Evolutionary conservation across 1,140 invertebrate species (phyloP).

Genomic region (Campoletis sonorensis): DNA sequence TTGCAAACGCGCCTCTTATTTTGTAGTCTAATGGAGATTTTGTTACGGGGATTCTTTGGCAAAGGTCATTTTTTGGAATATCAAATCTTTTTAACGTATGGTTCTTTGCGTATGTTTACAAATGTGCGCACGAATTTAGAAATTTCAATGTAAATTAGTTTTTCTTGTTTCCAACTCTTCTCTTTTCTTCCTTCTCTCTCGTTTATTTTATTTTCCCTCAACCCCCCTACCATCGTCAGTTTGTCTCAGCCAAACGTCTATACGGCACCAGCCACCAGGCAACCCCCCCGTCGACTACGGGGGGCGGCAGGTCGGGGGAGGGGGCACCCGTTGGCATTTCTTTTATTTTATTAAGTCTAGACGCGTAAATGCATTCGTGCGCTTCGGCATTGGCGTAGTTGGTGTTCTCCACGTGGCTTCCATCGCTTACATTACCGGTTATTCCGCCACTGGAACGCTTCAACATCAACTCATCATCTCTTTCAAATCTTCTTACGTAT

Average conservation of each 20-base stretch:
- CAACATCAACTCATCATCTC: conserved; percentile 19
- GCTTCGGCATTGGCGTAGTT: conserved; percentile 70
- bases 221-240: conserved; percentile 16
- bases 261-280: conserved; percentile 11
- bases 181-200: conserved; percentile 1
- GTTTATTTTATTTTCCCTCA: conserved; percentile 27
- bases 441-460: conserved; percentile 3
- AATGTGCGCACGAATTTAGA: no score
- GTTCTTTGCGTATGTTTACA: no score
- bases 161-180: neutral
- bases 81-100: no score
- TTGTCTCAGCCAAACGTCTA: conserved; percentile 18
- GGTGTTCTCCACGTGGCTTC: conserved; percentile 50
- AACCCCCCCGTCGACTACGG: conserved; percentile 57
- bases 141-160: neutral
- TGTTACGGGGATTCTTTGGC: no score
- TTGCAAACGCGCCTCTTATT: no score
- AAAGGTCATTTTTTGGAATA: no score
- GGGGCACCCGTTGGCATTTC: conserved; percentile 64
- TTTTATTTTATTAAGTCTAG: conserved; percentile 77
- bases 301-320: conserved; percentile 50
- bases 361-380: conserved; percentile 75
- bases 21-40: no score
- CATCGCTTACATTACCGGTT: conserved; percentile 7
- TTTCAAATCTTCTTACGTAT: conserved; percentile 47